Evolutionary conservation across 1,140 invertebrate species (phyloP).

Genomic region (Caerostris darwini): DNA sequence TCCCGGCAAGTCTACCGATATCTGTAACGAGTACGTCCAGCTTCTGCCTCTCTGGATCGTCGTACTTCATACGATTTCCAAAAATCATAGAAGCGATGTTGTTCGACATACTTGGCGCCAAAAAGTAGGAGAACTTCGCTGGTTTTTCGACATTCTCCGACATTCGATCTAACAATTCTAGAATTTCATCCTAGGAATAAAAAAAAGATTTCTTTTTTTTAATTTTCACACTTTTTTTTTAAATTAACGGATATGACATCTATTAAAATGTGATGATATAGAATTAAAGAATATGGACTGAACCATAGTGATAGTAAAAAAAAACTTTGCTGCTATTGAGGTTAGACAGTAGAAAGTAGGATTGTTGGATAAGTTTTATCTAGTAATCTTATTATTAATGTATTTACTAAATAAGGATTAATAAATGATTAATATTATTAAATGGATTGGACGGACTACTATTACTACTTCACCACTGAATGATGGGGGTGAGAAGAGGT

Average conservation of each 20-base stretch:
- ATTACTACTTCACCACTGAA: too few species aligned
- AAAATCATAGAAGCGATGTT: conserved; percentile 94
- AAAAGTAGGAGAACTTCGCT: background rate
- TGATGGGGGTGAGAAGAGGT: too few species aligned
- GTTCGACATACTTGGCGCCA: conserved; percentile 83
- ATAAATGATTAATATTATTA: too few species aligned
- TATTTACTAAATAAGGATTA: too few species aligned
- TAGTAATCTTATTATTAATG: too few species aligned
- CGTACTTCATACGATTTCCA: conserved; percentile 85
- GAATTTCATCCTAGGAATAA: conserved; percentile 64
- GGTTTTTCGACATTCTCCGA: background rate
- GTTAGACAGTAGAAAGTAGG: too few species aligned
- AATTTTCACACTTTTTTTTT: background rate
- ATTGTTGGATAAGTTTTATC: too few species aligned
- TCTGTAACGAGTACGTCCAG: conserved; percentile 87
- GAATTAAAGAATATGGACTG: too few species aligned
- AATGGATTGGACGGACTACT: too few species aligned
- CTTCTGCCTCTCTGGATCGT: conserved; percentile 85
- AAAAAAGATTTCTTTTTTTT: background rate
- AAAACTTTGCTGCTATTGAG: too few species aligned
- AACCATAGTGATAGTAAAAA: too few species aligned
- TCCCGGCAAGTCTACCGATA: background rate
- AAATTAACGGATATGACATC: background rate
- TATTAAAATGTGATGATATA: too few species aligned
- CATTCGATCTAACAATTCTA: background rate